These are phyloP conservation scores for Dysmachus trigonus DNA, from an alignment of 2,888 invertebrate species.

Conservation along the genomic window DNA sequence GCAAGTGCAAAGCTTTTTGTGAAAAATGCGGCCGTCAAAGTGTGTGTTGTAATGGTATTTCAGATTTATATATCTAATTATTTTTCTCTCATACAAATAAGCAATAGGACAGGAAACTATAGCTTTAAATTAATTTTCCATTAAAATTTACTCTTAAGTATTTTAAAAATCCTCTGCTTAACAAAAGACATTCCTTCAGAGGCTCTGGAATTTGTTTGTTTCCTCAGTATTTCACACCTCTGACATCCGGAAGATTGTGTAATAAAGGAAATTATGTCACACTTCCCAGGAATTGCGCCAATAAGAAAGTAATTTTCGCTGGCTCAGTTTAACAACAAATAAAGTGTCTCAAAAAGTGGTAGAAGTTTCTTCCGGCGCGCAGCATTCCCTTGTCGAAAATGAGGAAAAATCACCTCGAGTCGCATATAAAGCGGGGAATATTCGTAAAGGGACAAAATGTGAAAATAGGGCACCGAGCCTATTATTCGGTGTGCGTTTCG, in stretches of 20 bases:
- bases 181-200: background rate
- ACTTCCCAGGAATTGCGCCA: background rate
- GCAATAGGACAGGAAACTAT: too few relatives aligned
- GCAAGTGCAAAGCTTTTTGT: too few relatives aligned
- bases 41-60: too few relatives aligned
- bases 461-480: background rate
- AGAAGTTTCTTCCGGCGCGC: background rate
- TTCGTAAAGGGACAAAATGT: conserved; percentile 20
- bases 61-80: too few relatives aligned
- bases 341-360: background rate
- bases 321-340: background rate
- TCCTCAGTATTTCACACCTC: background rate
- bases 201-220: background rate
- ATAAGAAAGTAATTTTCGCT: background rate
- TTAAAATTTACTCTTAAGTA: background rate
- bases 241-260: background rate
- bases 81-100: too few relatives aligned
- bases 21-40: too few relatives aligned
- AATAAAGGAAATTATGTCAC: background rate
- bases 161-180: background rate
- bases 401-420: conserved; percentile 8
- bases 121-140: background rate
- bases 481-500: background rate
- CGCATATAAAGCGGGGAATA: conserved; percentile 9
- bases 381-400: background rate